These are phyloP conservation scores for Oxyura jamaicensis DNA, from an alignment of 2,113 vertebrate genomes.

Conservation along the genomic window DNA sequence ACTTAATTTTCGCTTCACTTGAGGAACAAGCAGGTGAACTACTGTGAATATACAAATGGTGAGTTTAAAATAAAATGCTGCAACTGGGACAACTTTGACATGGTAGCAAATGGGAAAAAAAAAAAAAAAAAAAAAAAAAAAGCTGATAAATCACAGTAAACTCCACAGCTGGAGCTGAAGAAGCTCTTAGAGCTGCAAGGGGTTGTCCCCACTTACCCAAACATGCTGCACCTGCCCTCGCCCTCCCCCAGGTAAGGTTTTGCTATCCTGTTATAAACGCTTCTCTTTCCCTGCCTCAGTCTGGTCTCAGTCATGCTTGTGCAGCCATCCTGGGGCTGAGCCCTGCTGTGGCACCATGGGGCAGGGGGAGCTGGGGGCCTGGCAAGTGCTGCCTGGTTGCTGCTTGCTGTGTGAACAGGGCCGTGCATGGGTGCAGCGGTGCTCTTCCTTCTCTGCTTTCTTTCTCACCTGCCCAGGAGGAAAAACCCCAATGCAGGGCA, in stretches of 20 bases:
- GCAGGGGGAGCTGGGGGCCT: no score
- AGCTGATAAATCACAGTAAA: not conserved
- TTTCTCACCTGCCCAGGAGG: not conserved
- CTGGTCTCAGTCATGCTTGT: not conserved
- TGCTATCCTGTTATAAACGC: not conserved
- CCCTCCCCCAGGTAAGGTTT: not conserved
- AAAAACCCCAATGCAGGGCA: not conserved
- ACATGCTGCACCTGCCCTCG: not conserved
- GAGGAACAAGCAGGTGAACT: not conserved
- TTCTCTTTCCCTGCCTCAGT: not conserved
- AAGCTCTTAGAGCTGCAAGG: not conserved
- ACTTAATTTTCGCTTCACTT: not conserved
- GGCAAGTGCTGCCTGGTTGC: not conserved
- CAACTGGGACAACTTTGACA: not conserved
- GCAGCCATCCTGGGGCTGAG: rapidly evolving
- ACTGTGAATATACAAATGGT: not conserved
- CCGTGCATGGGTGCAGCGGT: not conserved
- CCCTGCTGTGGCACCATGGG: not conserved
- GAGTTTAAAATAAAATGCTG: not conserved
- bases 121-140: not conserved
- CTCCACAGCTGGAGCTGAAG: not conserved
- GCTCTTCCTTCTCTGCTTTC: not conserved
- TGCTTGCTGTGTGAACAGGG: not conserved
- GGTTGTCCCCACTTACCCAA: not conserved
- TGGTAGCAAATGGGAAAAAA: not conserved